These are phyloP conservation scores for Parnassius smintheus DNA, from an alignment of 2,888 invertebrate species.

Conservation along the genomic window DNA sequence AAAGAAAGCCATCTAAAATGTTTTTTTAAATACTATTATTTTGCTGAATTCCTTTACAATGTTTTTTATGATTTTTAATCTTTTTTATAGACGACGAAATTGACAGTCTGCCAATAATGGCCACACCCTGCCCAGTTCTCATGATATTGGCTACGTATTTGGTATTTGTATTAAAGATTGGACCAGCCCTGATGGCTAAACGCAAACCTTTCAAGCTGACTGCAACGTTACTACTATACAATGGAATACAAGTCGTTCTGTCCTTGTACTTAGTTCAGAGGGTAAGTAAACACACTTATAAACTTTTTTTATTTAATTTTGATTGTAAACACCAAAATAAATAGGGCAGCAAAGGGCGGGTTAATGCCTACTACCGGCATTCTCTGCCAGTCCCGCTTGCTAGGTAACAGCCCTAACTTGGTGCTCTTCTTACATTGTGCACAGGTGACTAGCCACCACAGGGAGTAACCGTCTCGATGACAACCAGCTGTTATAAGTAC, in stretches of 20 bases:
- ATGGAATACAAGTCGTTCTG: constrained; percentile 92
- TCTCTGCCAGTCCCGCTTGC: no score
- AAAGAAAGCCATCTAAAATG: no score
- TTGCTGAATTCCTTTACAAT: no score
- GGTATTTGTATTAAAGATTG: constrained; percentile 87
- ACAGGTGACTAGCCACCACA: no score
- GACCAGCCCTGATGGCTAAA: constrained; percentile 92
- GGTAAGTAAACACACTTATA: constrained; percentile 74
- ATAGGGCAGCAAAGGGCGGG: no score
- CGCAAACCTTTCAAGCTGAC: constrained; percentile 90
- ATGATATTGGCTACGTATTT: constrained; percentile 86
- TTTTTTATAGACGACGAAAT: constrained; percentile 73
- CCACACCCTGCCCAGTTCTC: constrained; percentile 87
- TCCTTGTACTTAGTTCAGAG: constrained; percentile 91
- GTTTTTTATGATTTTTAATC: no score
- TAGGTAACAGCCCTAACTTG: no score
- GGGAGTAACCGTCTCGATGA: no score
- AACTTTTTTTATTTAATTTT: background rate
- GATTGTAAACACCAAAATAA: background rate
- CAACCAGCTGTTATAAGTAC: no score
- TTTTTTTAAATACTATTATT: no score
- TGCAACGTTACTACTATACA: constrained; percentile 88
- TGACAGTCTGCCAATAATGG: constrained; percentile 88
- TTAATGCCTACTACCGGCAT: no score
- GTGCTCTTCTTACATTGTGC: no score